Evolutionary conservation across 2,113 vertebrate species (phyloP), one percentile per base, ranked within the genome.

Genomic region (Pagrus major): DNA sequence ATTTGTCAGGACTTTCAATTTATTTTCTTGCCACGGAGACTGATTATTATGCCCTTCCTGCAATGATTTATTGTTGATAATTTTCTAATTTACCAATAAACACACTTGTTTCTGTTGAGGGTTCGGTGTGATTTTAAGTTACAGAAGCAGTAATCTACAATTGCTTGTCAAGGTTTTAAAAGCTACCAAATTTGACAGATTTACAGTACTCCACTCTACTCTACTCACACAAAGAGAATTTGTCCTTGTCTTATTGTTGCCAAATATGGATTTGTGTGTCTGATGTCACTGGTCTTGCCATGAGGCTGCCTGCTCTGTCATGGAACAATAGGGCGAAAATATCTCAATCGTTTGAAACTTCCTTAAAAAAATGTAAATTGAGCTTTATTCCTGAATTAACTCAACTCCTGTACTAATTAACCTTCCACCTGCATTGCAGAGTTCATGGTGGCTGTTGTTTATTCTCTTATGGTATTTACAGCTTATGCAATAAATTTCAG

Each of bases 221-320:
- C 7, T 21, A 2, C 52, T 82, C 58, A 29, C 44, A 71, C 54
- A 80, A 55, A 60, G 55, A 74, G 21, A 65, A 76, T 27, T 55
- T 54, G 61, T 78, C 51, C 67, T 42, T 11, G 29, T 37, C 66
- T 70, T 66, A 37, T 39, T 63, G 71, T 61, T 47, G 39, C 80
- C 76, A 86, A 87, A 89, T 88, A 82, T 73, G 75, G 87, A 69
- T 1, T 41, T n/a, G 7, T 1, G 44, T 60, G 80, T 72, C 64
- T 82, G 66, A 78, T 54, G 51, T 88, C 59, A 59, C 52, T 21
- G 9, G 15, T 72, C 37, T 51, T 69, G 49, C 66, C 39, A 44
- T 27, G 54, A 67, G 55, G 55, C 35, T 1, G n/a, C n/a, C 2
- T 3, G 20, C 5, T 80, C 16, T 67, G 41, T 75, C 59, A 60